Conservation (phyloP, 2,113 vertebrate genomes). For the Leucosticte australis region DNA sequence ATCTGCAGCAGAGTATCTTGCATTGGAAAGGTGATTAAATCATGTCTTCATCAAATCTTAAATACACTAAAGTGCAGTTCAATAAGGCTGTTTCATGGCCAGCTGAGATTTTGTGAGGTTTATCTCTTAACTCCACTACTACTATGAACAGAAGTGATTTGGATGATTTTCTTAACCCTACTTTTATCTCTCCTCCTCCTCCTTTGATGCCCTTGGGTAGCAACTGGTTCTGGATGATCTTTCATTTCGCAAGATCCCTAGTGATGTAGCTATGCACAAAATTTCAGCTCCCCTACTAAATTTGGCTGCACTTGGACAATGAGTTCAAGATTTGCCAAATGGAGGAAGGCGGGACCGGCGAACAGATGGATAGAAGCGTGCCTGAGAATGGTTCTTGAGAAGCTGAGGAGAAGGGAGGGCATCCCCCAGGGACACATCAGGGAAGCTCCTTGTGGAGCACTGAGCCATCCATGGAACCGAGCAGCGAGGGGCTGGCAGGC, state of each 20-base stretch:
- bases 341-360: accelerated
- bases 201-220: too few relatives aligned
- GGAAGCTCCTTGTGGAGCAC: accelerated
- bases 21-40: not conserved
- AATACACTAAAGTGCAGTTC: too few relatives aligned
- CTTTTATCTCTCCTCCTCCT: not conserved
- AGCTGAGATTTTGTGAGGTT: not conserved
- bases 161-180: not conserved
- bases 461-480: accelerated
- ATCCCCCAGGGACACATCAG: accelerated
- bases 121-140: not conserved
- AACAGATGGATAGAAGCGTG: accelerated
- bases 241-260: not conserved
- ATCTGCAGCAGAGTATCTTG: not conserved
- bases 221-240: accelerated
- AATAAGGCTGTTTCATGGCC: not conserved
- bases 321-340: accelerated
- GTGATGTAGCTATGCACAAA: accelerated
- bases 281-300: not conserved
- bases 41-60: not conserved
- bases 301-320: accelerated
- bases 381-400: accelerated
- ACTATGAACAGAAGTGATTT: not conserved
- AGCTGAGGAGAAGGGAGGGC: accelerated
- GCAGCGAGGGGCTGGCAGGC: accelerated